Percentiles rank a stretch among this genome's conserved stretches.
Evolutionary conservation across 2,797 vertebrate species (phyloP).

Genomic region (Bradypodion pumilum): DNA sequence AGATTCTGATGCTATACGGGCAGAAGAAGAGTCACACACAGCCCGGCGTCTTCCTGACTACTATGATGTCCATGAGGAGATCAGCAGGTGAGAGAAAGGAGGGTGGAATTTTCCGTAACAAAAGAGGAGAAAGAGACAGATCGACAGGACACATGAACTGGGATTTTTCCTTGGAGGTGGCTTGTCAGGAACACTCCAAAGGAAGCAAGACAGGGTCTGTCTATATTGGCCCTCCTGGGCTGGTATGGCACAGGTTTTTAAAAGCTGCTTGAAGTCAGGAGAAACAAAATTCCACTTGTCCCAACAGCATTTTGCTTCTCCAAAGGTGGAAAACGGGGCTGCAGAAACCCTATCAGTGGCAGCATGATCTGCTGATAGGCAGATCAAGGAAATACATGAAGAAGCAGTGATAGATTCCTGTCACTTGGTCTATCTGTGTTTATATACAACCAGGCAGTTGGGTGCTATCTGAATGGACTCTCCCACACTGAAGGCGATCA

Average conservation of each 20-base stretch:
- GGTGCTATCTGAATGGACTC: neutral
- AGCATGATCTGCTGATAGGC: neutral
- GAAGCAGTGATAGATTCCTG: neutral
- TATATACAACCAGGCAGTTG: neutral
- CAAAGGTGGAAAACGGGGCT: too few species aligned
- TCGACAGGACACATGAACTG: neutral
- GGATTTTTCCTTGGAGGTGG: neutral
- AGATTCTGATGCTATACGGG: conserved; percentile 74
- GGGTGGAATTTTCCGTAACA: neutral
- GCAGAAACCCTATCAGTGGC: too few species aligned
- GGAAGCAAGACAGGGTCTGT: neutral
- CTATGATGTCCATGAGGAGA: conserved; percentile 94
- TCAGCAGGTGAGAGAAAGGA: conserved; percentile 81
- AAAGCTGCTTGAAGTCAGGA: too few species aligned
- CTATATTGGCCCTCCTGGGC: too few species aligned
- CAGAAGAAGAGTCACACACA: conserved; percentile 79
- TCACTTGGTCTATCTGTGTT: neutral
- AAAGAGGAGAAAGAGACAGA: neutral
- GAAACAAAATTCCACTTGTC: too few species aligned
- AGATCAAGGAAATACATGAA: neutral
- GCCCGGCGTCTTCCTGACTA: conserved; percentile 89
- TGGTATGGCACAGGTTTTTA: too few species aligned
- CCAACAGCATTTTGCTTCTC: too few species aligned
- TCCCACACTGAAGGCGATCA: neutral
- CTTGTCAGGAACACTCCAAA: neutral